These are phyloP conservation scores for Erythrocercus mccallii DNA, from an alignment of 2,113 vertebrate species.

Conservation along the genomic window DNA sequence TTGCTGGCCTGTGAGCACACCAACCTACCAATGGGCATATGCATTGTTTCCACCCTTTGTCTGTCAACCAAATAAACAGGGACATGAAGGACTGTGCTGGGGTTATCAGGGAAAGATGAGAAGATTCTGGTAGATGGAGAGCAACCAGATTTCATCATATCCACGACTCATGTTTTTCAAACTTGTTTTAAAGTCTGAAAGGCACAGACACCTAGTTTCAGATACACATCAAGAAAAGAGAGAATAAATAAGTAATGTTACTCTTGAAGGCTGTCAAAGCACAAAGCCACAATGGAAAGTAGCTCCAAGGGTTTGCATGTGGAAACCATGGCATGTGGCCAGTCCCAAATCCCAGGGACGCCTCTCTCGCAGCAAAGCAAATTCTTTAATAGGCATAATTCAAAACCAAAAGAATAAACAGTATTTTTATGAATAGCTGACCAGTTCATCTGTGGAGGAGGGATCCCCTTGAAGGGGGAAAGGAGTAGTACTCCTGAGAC, in stretches of 20 bases:
- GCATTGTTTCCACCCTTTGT: neutral
- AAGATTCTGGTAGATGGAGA: neutral
- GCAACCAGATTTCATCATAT: neutral
- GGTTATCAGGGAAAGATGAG: neutral
- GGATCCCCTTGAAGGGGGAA: constrained; percentile 21
- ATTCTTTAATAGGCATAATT: constrained; percentile 55
- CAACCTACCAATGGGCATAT: rapidly evolving
- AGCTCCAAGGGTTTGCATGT: constrained; percentile 10
- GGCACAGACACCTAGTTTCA: neutral
- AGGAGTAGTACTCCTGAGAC: neutral
- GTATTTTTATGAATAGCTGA: constrained; percentile 32
- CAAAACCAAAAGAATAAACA: constrained; percentile 55
- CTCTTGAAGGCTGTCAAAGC: neutral
- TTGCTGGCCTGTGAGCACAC: neutral
- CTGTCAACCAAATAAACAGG: neutral
- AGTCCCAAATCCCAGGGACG: constrained; percentile 24
- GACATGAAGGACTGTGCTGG: neutral
- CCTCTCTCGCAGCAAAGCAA: neutral
- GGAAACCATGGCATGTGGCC: neutral
- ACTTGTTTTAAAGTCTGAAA: neutral
- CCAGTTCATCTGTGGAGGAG: constrained; percentile 40
- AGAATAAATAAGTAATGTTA: neutral
- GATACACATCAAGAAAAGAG: neutral
- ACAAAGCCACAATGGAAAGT: constrained; percentile 23
- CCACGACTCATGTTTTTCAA: rapidly evolving